Percentiles rank a stretch among this genome's conserved stretches.
Evolutionary conservation across 2,797 vertebrate genomes (phyloP).

Genomic region (Meda fulgida): DNA sequence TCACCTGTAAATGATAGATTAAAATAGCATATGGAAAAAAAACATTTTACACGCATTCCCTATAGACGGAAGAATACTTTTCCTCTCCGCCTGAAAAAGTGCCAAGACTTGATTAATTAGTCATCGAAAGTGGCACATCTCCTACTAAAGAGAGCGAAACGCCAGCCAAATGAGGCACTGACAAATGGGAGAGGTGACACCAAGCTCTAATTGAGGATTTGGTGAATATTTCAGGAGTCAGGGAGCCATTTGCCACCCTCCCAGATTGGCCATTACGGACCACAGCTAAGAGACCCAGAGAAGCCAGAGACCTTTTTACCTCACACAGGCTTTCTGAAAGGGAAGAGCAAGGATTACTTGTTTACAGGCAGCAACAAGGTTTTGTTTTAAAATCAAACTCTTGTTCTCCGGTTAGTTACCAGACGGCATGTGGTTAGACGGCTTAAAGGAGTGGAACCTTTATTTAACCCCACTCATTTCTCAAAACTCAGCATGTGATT

Average conservation of each 20-base stretch:
- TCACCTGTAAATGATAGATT: conserved; percentile 66
- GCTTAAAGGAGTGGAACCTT: not conserved
- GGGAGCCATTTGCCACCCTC: conserved; percentile 41
- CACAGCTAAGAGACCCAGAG: conserved; percentile 24
- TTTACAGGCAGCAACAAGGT: not conserved
- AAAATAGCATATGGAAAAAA: conserved; percentile 40
- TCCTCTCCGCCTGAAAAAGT: conserved; percentile 55
- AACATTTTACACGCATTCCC: conserved; percentile 45
- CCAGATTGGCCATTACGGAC: conserved; percentile 51
- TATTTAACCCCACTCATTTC: conserved; percentile 28
- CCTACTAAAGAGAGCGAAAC: conserved; percentile 32
- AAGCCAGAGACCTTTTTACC: conserved; percentile 13
- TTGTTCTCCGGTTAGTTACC: not conserved
- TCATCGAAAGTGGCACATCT: conserved; percentile 56
- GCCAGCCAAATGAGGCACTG: conserved; percentile 50
- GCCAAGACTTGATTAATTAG: conserved; percentile 66
- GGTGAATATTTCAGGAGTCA: conserved; percentile 59
- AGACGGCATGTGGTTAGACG: not conserved
- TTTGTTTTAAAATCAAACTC: conserved; percentile 8
- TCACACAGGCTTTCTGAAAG: not conserved
- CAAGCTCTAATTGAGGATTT: conserved; percentile 59
- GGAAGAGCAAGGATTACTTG: not conserved
- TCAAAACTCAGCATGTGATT: conserved; percentile 32
- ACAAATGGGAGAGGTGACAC: conserved; percentile 56
- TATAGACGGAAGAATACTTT: conserved; percentile 59